Base-by-base conservation (phyloP, 1,140 invertebrate genomes). In the Neoseiulus cucumeris region DNA sequence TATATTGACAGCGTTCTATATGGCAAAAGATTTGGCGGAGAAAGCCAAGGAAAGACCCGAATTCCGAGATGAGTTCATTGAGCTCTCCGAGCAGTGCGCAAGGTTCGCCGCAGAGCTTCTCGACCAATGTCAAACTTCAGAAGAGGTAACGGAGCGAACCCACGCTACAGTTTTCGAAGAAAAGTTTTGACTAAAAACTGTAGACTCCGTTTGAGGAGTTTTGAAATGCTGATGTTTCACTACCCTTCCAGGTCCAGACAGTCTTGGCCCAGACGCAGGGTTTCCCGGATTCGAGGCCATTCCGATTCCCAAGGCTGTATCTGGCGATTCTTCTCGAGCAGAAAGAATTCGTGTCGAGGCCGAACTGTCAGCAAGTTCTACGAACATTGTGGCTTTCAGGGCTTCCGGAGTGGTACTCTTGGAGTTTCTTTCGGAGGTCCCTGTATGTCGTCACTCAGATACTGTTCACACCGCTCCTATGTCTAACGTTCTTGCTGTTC, bases 261-360 rank as follows among this genome's bases (percentile, higher is more conserved):
- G 1, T 80, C 80, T 7, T 83, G 82, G 66, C 80, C 83, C 71
- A 81, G 82, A 64, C 84, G 81, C 0, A 64, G 42, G 66, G 67
- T 22, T 68, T 68, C 47, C 44, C 44, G 14, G 67, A 70, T 28
- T 68, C 68, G 29, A 47, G 84, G 85, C 70, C 82, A 83, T 66
- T 85, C 85, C 80, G 86, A 85, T 71, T 76, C 93, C 17, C 83
- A 84, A 78, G 89, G 64, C 77, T 96, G 7, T 86, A 92, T 72
- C 77, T 91, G 44, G 91, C 91, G 0, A 89, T 96, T 64, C 82
- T 86, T 68, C 91, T 89, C 74, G 91, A 91, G 72, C 92, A 96
- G 75, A 96, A 95, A 75, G 86, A 76, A 75, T 76, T 76, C 71
- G 74, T 76, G 12, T 73, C 75, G 6, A 75, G 76, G 68, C 69